Base-by-base conservation (phyloP, 30 jellyfish, hydroid and myxozoan species). In the Cassiopea andromeda region DNA sequence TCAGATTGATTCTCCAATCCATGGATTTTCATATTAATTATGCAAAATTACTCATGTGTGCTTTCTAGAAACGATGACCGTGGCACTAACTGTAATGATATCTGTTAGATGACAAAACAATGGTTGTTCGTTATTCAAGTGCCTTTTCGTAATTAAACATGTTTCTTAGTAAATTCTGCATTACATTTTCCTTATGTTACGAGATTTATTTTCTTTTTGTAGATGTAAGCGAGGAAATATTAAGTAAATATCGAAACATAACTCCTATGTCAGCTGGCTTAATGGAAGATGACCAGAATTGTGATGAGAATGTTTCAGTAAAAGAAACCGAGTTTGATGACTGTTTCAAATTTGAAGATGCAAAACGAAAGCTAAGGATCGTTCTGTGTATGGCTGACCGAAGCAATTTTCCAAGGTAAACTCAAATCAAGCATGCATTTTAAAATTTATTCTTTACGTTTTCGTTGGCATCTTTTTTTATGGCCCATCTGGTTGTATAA, bases 381-480 rank as follows among this genome's bases (percentile, higher is more conserved):
- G 99, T 96, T 17, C 81, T 96, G 38, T 91, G 99, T 83, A 96
- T 93, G 75, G 91, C 99, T 9, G 99, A 92, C 73, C 60, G 95
- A 75, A 96, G 93, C 68, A 84, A 80, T 60, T 86, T 96, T 17
- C 99, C 99, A 73, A 84, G 98, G 99, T 92, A 70, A 70, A 43
- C 50, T 19, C 5, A 61, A 61, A 61, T 17, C 19, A 17, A 4
- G 2, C 73, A 4, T 61, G 43, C 10, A 4, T 61, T 3, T 13
- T 27, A 4, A 50, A 2, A 5, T 5, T 2, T 50, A 9, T 50
- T 50, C 64, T 50, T 50, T 50, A 9, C 64, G 5, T 50, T 50
- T 50, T 9, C 64, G 9, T 50, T 50, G 9, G 8, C 5, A 9
- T 50, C 64, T 50, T 2, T 5, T 50, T 50, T 50, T 9, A 9